These are phyloP conservation scores for Odocoileus hemionus DNA, from an alignment of 2,113 vertebrate genomes.

Conservation along the genomic window DNA sequence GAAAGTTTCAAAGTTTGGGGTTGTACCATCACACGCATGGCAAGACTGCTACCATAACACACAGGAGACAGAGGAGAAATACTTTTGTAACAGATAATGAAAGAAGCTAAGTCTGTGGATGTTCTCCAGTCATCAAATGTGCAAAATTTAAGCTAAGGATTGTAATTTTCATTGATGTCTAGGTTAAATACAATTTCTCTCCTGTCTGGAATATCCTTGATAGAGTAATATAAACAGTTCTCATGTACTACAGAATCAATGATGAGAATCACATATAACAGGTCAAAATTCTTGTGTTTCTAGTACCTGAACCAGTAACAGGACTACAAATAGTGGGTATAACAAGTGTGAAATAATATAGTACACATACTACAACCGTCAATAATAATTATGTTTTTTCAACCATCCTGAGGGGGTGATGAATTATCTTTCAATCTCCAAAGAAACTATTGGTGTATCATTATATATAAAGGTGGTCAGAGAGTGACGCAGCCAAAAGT, in stretches of 20 bases:
- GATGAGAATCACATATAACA: background rate
- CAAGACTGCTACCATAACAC: background rate
- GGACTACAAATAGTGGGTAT: background rate
- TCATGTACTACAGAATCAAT: background rate
- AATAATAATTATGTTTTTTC: background rate
- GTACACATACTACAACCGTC: fast-evolving
- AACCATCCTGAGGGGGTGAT: background rate
- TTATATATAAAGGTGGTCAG: background rate
- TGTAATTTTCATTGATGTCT: background rate
- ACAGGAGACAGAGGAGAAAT: background rate
- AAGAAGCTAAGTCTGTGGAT: background rate
- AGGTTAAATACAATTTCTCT: background rate
- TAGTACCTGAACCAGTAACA: background rate
- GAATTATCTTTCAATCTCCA: background rate
- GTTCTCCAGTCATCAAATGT: background rate
- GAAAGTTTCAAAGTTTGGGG: background rate
- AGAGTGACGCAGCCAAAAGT: background rate
- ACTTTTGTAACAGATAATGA: background rate
- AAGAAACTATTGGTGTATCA: background rate
- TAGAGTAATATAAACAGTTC: background rate
- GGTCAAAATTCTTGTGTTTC: background rate
- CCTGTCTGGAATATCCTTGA: background rate
- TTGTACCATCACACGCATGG: background rate
- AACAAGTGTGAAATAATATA: background rate
- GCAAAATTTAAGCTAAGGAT: background rate